Evolutionary conservation across 2,797 vertebrate species (phyloP), one percentile per base, ranked within the genome.

Genomic region (Parauchenoglanis punctatus): DNA sequence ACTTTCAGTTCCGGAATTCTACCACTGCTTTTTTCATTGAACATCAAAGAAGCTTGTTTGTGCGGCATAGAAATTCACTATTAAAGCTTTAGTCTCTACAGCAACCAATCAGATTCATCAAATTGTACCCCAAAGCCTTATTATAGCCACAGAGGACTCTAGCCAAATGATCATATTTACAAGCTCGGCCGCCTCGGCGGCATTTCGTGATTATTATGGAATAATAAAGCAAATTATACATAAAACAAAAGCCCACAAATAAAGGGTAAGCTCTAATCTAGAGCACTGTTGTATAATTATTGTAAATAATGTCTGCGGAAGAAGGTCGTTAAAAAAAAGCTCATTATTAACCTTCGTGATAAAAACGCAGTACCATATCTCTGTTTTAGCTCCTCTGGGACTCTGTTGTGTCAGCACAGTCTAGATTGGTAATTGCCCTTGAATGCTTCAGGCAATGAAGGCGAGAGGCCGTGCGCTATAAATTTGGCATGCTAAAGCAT

Each of bases 391-490:
- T 83, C 78, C 73, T 68, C n/a, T 11, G 84, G 86, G 86, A 86
- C 78, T 87, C 67, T 87, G 80, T 81, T 78, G 75, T 90, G 88
- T 89, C 88, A 92, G 90, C 84, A 85, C 67, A 63, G 85, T 73
- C 87, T 81, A 49, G 85, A 90, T 85, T 78, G 73, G 78, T 87
- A 90, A 91, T 90, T 90, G 89, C 86, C 81, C 88, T 78, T 82
- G 90, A 88, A 90, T 90, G 84, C 88, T 90, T 83, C 61, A 67
- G 81, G 88, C 88, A 87, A 76, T 83, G 63, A 87, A 80, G 86
- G 49, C 28, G 28, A 68, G 75, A 85, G 77, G 75, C 72, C 68
- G 65, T 58, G 65, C 25, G 52, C 83, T 65, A 82, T 84, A 81
- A 86, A 84, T 84, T 70, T 83, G 81, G 54, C 76, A 85, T 83